Conservation (phyloP, 2,797 vertebrate genomes). For the Paramormyrops hopkinsi region DNA sequence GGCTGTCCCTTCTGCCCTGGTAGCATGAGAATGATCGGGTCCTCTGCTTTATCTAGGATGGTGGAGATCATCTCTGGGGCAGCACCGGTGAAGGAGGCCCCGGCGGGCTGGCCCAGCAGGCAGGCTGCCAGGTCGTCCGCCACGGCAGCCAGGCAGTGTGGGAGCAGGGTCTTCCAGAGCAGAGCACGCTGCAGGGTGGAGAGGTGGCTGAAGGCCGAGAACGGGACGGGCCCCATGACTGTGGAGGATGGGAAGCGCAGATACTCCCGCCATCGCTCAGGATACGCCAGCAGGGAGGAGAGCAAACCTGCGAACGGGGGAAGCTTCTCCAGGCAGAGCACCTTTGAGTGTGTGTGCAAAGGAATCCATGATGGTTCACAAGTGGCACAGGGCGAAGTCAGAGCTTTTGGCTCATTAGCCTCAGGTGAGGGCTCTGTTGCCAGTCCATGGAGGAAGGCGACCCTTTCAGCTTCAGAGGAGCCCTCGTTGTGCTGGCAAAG, state of each 20-base stretch:
- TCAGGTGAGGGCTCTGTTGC: slow-evolving; percentile 27
- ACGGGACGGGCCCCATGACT: slow-evolving; percentile 57
- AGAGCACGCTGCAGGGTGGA: slow-evolving; percentile 68
- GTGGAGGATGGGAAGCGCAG: slow-evolving; percentile 59
- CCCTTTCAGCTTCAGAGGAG: slow-evolving; percentile 56
- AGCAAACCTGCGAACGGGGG: slow-evolving; percentile 64
- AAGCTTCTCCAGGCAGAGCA: slow-evolving; percentile 59
- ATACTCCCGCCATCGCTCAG: slow-evolving; percentile 70
- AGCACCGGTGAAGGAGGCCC: slow-evolving; percentile 22
- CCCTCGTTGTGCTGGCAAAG: slow-evolving; percentile 48
- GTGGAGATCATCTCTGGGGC: slow-evolving; percentile 40
- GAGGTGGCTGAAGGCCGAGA: slow-evolving; percentile 59
- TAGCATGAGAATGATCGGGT: slow-evolving; percentile 60
- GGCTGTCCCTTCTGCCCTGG: slow-evolving; percentile 41
- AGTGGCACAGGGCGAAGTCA: background rate
- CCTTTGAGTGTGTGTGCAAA: slow-evolving; percentile 46
- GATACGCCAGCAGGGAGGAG: slow-evolving; percentile 54
- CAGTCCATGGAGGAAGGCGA: slow-evolving; percentile 64
- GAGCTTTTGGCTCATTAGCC: background rate
- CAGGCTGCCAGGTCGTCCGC: slow-evolving; percentile 57
- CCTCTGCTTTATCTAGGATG: slow-evolving; percentile 43
- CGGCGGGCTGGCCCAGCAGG: slow-evolving; percentile 43
- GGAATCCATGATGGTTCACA: slow-evolving; percentile 55
- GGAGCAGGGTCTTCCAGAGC: slow-evolving; percentile 70
- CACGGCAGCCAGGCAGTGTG: slow-evolving; percentile 49